Percentiles rank a stretch among this genome's conserved stretches.
These are phyloP conservation scores for Suncus etruscus DNA, from an alignment of 2,113 vertebrate species.

Conservation along the genomic window DNA sequence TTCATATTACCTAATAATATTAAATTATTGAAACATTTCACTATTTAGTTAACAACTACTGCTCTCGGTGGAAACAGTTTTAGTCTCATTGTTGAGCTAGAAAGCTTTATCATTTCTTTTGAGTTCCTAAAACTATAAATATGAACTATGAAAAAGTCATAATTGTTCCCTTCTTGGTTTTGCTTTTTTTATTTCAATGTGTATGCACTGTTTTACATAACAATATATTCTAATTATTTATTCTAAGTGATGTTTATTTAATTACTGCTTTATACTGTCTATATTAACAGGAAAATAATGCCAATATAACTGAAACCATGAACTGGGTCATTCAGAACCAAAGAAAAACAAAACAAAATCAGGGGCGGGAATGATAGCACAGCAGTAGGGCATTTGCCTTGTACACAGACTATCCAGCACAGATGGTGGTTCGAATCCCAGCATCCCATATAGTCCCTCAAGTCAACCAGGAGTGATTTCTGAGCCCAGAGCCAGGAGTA, in stretches of 20 bases:
- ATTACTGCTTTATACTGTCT: not conserved
- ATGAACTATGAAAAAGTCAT: not conserved
- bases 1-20: not conserved
- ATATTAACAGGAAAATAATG: not conserved
- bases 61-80: not conserved
- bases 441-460: no score
- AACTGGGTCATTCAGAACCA: not conserved
- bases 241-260: not conserved
- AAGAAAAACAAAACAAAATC: no score
- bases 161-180: not conserved
- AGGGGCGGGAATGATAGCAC: no score
- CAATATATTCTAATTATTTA: no score
- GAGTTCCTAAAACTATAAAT: not conserved
- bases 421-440: no score
- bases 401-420: no score
- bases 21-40: not conserved
- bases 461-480: no score
- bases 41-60: conserved; percentile 29
- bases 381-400: no score
- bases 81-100: not conserved
- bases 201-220: no score
- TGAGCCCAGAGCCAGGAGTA: no score
- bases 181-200: no score
- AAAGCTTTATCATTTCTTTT: not conserved
- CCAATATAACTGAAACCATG: not conserved